These are phyloP conservation scores for Danio jaintianensis DNA, from an alignment of 2,797 vertebrate species.

Conservation along the genomic window DNA sequence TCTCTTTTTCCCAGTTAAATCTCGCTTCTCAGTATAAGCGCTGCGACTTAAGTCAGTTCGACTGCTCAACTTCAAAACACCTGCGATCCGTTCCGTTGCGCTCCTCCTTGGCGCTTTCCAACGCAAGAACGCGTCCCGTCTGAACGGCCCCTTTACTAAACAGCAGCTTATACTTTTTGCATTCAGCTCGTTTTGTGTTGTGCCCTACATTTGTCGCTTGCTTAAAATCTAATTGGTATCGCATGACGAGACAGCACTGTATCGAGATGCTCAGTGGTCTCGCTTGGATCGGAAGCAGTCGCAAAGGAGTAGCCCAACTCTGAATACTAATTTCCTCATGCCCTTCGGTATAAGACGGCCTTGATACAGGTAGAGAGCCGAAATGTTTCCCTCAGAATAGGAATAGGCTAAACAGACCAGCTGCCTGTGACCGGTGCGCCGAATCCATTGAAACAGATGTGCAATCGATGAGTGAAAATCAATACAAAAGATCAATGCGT, in stretches of 20 bases:
- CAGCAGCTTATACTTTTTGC: not conserved
- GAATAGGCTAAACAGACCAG: not conserved
- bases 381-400: conserved; percentile 20
- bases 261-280: conserved; percentile 16
- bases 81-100: not conserved
- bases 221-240: conserved; percentile 4
- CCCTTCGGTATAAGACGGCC: conserved; percentile 29
- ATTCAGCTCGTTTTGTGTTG: not conserved
- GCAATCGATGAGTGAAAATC: conserved; percentile 35
- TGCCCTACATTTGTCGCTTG: conserved; percentile 18
- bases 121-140: not conserved
- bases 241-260: conserved; percentile 12
- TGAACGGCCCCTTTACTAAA: not conserved
- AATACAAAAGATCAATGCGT: conserved; percentile 7
- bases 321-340: conserved; percentile 54
- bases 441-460: conserved; percentile 9
- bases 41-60: not conserved
- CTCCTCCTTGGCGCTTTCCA: not conserved
- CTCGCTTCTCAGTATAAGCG: not conserved
- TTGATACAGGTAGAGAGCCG: conserved; percentile 21
- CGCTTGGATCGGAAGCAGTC: conserved; percentile 38
- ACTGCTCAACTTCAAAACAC: not conserved
- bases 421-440: conserved; percentile 6
- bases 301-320: conserved; percentile 57
- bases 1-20: not conserved